Conservation (phyloP, 2,888 invertebrate species). For the Argynnis bischoffii region DNA sequence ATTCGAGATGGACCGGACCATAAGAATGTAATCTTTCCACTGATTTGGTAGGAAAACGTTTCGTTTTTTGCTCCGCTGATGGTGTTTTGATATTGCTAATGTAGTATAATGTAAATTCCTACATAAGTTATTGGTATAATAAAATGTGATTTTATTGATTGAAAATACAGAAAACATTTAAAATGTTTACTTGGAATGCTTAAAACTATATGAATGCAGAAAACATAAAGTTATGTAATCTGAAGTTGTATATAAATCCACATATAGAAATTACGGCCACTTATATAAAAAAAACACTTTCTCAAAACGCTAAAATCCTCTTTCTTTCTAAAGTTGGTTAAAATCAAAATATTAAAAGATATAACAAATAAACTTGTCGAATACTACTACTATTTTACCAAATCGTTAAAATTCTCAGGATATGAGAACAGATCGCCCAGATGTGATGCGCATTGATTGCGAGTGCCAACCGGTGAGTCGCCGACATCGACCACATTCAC, state of each 20-base stretch:
- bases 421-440: slow-evolving; percentile 24
- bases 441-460: slow-evolving; percentile 37
- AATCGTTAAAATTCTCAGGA: slow-evolving; percentile 8
- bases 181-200: too few species aligned
- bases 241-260: too few species aligned
- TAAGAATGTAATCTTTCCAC: background rate
- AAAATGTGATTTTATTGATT: too few species aligned
- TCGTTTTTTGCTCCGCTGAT: background rate
- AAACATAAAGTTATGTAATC: too few species aligned
- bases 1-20: slow-evolving; percentile 35
- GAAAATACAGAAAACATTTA: too few species aligned
- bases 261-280: too few species aligned
- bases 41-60: background rate
- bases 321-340: background rate
- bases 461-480: slow-evolving; percentile 30
- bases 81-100: too few species aligned
- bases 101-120: too few species aligned
- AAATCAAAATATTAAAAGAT: background rate
- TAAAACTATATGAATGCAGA: too few species aligned
- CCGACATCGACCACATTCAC: slow-evolving; percentile 34
- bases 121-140: too few species aligned
- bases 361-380: slow-evolving; percentile 8
- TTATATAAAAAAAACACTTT: too few species aligned
- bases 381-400: slow-evolving; percentile 14
- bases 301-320: too few species aligned